Evolutionary conservation across 2,113 vertebrate genomes (phyloP), one percentile per base, ranked within the genome.

Genomic region (Scalopus aquaticus): DNA sequence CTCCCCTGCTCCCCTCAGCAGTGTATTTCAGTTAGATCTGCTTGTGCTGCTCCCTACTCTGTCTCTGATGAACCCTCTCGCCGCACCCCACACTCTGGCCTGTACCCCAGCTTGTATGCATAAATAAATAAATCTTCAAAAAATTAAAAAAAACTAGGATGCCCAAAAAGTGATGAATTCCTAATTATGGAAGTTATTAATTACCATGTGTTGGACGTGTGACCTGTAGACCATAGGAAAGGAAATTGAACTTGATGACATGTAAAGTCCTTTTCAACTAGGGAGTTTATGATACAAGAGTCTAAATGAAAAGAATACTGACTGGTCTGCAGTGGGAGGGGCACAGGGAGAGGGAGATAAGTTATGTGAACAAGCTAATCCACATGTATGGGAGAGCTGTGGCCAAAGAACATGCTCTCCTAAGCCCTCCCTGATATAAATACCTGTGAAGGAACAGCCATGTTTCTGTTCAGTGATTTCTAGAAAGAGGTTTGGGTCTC

Each of bases 291-390:
- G 35, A 82, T 56, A 46, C 5, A n/a, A 49, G 58, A 73, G 35
- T 6, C 12, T 62, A 82, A 90, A 77, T 73, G 5, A 77, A 69
- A 19, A 65, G 13, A 1, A 42, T 4, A 11, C 10, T 10, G 9
- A 44, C 44, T 54, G 54, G 20, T 5, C 54, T 54, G 6, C 3
- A 19, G 15, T 20, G 15, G 20, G 12, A 7, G 10, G 10, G 0
- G 3, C 2, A 5, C 6, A 60, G 32, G 3, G 49, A 11, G 10
- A 51, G 4, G 16, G 7, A n/a, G n/a, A n/a, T n/a, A n/a, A n/a
- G 8, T 24, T 65, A 32, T 37, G 15, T 9, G 42, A 67, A 32
- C 0, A 37, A 42, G 28, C 22, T 4, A 6, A 1, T 79, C n/a
- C 51, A 1, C 49, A 49, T 22, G 16, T 24, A 76, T 12, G 9